Evolutionary conservation across 1,140 invertebrate species (phyloP), one percentile per base, ranked within the genome.

Genomic region (Nephila pilipes): DNA sequence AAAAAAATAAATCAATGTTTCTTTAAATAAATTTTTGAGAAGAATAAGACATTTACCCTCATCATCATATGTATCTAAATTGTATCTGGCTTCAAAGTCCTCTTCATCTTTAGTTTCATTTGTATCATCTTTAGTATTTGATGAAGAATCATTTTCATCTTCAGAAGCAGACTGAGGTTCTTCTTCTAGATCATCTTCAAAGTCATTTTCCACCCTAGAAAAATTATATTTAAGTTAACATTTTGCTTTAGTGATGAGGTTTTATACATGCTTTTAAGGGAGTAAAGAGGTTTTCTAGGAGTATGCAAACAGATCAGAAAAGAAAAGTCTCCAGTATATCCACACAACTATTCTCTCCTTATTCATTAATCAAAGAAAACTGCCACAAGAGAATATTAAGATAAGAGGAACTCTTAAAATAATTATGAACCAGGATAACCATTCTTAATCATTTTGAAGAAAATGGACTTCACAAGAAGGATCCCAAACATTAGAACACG

Each of bases 41-140:
- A 46, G 46, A 6, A 46, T 46, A 1, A 46, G 46, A 46, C 6
- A 46, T 29, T 94, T 94, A 22, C 90, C 93, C 65, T 94, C 94
- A 92, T 94, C 94, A 79, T 95, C 95, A 93, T 95, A 95, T 85
- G 95, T 93, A 75, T 95, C 94, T 92, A 95, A 94, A 32, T 97
- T 95, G 95, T 97, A 95, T 97, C 97, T 94, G 96, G 95, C 54
- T 29, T 92, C 92, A 57, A 95, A 94, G 83, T 95, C 94, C 65
- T 95, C 95, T 94, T 95, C 95, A 8, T 38, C 36, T 2, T 80
- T 16, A 16, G 10, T 20, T 54, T 83, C n/a, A 46, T 81, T 81
- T 75, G 18, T 6, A 0, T 75, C 69, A 25, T 83, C 22, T 16
- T n/a, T 46, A n/a, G 18, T 20, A n/a, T 46, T 25, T 83, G 36